Percentiles rank a stretch among this genome's conserved stretches.
These are phyloP conservation scores for Cataglyphis albicans DNA, from an alignment of 2,888 invertebrate genomes.

Conservation along the genomic window DNA sequence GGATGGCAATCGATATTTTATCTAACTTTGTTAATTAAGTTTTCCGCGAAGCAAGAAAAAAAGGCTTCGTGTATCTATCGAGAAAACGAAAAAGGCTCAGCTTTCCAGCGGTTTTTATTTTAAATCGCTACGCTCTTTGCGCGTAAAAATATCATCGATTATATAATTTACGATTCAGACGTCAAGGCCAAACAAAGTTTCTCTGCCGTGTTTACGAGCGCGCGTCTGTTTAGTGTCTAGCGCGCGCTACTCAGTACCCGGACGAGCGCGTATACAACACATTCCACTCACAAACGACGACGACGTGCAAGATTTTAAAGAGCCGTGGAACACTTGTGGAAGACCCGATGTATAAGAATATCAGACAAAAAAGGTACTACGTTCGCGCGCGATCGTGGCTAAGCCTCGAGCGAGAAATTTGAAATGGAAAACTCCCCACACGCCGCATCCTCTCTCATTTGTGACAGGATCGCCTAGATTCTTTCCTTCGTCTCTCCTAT, in stretches of 20 bases:
- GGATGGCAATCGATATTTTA: neutral
- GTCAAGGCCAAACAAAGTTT: neutral
- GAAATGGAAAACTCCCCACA: slow-evolving; percentile 62
- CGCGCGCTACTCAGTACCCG: neutral
- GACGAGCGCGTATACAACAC: neutral
- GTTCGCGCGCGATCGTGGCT: neutral
- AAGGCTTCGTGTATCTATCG: neutral
- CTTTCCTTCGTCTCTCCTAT: slow-evolving; percentile 59
- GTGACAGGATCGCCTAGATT: slow-evolving; percentile 58
- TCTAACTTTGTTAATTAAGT: slow-evolving; percentile 27
- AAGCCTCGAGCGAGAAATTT: neutral
- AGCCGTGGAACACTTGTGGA: neutral
- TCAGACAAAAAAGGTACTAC: neutral
- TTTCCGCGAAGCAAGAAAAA: neutral
- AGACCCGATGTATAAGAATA: neutral
- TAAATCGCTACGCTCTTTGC: neutral
- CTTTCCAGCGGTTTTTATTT: neutral
- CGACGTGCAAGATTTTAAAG: neutral
- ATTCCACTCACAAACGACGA: neutral
- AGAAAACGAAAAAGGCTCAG: neutral
- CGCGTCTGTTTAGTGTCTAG: neutral
- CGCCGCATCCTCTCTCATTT: slow-evolving; percentile 44
- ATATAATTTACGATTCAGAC: neutral
- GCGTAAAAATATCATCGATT: neutral
- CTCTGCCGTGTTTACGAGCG: neutral